Evolutionary conservation across 2,888 invertebrate genomes (phyloP), one percentile per base, ranked within the genome.

Genomic region (Mactromeris polynyma): DNA sequence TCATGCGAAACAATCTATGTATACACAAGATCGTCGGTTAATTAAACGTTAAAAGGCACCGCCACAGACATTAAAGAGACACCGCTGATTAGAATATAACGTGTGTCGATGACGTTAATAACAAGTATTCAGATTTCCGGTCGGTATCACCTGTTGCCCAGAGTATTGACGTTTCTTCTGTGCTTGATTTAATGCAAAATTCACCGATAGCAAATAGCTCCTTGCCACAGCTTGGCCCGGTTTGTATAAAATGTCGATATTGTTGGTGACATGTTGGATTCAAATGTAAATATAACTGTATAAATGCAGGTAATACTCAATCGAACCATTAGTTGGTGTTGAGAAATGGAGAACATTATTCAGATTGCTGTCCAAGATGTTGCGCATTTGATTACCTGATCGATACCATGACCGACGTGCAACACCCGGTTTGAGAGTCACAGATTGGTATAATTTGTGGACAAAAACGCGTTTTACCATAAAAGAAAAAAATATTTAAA

Each of bases 141-240:
- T 42, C 79, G 19, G 42, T 78, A 77, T 31, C 84, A 84, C 84
- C 84, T 84, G 84, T 77, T 84, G 38, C 84, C 6, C 42, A 21
- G 79, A 79, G 40, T 38, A 79, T 79, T 36, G 79, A 79, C 42
- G 42, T 38, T 40, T 42, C 79, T 36, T n/a, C 11, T 79, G 26
- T 73, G 31, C 36, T 73, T 36, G 36, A 26, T 64, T n/a, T 64
- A 64, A 64, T 64, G 58, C 58, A 64, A 64, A 64, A 26, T 64
- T 64, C 58, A 51, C 26, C 58, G 58, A 64, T 64, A 26, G 58
- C 58, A 64, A 64, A 64, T n/a, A 64, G 26, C 58, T 26, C 9
- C 58, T 6, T 26, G 58, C n/a, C 26, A 64, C 58, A 64, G 58
- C 58, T 64, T 64, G 58, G 11, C 9, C 9, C 58, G 11, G 58